Percentiles rank a stretch among this genome's conserved stretches.
phyloP scores from a whole-genome alignment of 2,888 invertebrate genomes.

The Cenopis cana region DNA sequence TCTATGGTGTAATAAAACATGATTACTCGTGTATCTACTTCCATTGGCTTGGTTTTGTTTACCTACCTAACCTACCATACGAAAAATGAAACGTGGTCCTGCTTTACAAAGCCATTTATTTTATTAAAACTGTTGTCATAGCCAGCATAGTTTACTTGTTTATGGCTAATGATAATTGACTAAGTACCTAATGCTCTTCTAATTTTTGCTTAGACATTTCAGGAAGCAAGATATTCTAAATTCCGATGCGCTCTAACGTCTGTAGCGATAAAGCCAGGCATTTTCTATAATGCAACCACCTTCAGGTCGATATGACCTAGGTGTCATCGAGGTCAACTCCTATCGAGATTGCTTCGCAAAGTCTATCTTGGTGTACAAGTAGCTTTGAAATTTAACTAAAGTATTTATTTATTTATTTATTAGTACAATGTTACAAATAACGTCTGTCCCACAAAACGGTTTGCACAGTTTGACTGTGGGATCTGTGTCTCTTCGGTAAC shows the following conservation, averaged over 20 bases:
- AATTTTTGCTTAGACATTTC: not conserved
- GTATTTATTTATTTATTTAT: no score
- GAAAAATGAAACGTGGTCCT: no score
- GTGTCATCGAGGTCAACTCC: conserved; percentile 22
- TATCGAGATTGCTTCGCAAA: conserved; percentile 10
- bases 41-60: not conserved
- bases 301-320: conserved; percentile 8
- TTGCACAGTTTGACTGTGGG: no score
- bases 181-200: not conserved
- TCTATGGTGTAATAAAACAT: no score
- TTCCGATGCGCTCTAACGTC: conserved; percentile 1
- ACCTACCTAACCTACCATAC: no score
- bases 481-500: no score
- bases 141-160: no score
- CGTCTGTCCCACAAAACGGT: no score
- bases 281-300: not conserved
- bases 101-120: no score
- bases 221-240: not conserved
- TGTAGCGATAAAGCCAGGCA: conserved; percentile 1
- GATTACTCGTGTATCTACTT: not conserved
- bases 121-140: no score
- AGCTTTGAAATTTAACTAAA: conserved; percentile 6
- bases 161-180: no score
- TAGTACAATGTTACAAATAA: no score
- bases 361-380: not conserved